phyloP scores from a whole-genome alignment of 2,113 vertebrate species.

The Strigops habroptila region DNA sequence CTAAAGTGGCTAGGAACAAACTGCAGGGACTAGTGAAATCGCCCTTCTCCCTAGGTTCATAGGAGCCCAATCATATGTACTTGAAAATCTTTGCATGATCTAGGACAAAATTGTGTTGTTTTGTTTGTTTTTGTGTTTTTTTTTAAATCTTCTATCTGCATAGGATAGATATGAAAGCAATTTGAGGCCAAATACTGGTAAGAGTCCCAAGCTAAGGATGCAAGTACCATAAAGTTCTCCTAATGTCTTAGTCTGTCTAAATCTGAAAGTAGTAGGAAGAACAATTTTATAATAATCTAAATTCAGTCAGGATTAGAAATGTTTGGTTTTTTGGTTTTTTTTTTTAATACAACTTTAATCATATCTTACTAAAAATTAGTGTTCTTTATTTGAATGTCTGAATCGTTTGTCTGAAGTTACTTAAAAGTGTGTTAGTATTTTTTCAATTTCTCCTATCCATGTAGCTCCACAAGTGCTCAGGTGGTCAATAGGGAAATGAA shows the following conservation, averaged over 20 bases:
- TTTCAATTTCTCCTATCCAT: neutral
- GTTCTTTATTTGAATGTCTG: neutral
- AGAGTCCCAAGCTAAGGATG: neutral
- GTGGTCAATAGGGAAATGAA: neutral
- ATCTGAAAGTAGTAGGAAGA: neutral
- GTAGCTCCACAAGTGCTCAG: neutral
- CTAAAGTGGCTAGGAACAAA: neutral
- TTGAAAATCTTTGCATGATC: neutral
- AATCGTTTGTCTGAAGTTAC: neutral
- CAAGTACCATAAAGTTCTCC: neutral
- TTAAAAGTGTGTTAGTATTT: neutral
- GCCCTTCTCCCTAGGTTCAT: neutral
- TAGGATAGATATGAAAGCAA: neutral
- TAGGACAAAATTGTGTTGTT: neutral
- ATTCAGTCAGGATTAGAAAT: neutral
- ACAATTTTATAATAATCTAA: neutral
- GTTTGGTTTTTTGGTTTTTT: neutral
- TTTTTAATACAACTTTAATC: neutral
- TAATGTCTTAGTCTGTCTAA: neutral
- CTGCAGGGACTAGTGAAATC: neutral
- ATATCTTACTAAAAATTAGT: neutral
- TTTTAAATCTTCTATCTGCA: neutral
- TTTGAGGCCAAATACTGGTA: neutral
- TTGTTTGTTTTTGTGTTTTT: neutral
- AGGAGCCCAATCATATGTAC: neutral